These are phyloP conservation scores for Phortica okadai DNA, from an alignment of 2,888 invertebrate species.

Conservation along the genomic window DNA sequence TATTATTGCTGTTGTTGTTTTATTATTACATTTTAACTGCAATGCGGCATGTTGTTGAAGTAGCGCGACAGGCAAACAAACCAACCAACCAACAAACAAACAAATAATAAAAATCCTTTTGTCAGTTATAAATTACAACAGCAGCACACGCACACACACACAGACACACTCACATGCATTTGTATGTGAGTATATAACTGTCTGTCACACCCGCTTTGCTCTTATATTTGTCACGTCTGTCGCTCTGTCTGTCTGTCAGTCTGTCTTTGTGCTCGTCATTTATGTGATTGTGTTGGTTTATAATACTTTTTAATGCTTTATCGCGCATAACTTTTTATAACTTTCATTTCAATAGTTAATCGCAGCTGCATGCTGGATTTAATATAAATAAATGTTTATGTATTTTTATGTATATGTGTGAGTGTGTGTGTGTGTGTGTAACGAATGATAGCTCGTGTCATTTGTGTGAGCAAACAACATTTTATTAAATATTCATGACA, in stretches of 20 bases:
- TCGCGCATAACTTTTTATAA: neutral
- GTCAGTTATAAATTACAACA: constrained; percentile 16
- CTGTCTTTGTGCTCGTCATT: neutral
- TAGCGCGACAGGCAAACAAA: neutral
- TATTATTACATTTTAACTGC: constrained; percentile 10
- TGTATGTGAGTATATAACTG: neutral
- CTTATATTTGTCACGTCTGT: neutral
- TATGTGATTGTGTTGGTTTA: neutral
- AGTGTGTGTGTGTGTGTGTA: neutral
- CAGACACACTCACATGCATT: no score
- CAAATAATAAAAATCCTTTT: constrained; percentile 17
- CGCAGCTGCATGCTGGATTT: neutral
- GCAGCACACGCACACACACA: neutral
- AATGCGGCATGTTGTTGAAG: constrained; percentile 1
- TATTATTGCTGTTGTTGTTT: constrained; percentile 8
- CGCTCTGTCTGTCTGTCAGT: neutral
- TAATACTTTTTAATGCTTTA: constrained; percentile 16
- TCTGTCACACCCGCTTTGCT: neutral
- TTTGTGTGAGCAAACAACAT: neutral
- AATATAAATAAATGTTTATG: neutral
- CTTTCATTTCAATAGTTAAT: constrained; percentile 21
- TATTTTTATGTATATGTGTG: neutral
- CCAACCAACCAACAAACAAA: neutral
- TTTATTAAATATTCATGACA: constrained; percentile 9
- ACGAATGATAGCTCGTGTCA: neutral